phyloP scores from a whole-genome alignment of 2,797 vertebrate species.

The Liparis tanakae region DNA sequence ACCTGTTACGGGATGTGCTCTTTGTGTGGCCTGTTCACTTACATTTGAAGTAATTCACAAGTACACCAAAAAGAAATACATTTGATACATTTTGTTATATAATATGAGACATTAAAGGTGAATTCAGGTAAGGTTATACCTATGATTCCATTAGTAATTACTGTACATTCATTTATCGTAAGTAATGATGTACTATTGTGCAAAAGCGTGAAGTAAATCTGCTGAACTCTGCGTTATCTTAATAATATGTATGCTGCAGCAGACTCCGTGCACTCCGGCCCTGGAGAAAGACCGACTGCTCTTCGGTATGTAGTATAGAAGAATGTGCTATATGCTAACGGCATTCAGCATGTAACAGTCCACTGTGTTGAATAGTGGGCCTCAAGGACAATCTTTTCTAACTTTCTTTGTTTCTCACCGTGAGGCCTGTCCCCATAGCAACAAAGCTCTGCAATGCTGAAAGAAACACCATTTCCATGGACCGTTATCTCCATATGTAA shows the following conservation, averaged over 20 bases:
- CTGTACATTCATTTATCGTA: constrained; percentile 6
- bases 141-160: constrained; percentile 12
- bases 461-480: constrained; percentile 54
- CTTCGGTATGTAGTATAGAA: constrained; percentile 30
- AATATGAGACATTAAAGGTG: neutral
- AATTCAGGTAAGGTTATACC: neutral
- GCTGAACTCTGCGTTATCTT: constrained; percentile 40
- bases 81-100: neutral
- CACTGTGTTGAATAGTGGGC: constrained; percentile 49
- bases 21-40: neutral
- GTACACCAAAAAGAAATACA: neutral
- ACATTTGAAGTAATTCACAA: neutral
- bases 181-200: constrained; percentile 9
- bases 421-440: constrained; percentile 75
- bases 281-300: constrained; percentile 22
- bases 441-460: constrained; percentile 63
- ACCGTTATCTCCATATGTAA: constrained; percentile 36
- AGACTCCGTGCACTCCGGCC: constrained; percentile 41
- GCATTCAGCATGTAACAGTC: constrained; percentile 55
- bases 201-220: constrained; percentile 34
- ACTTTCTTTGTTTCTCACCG: constrained; percentile 53
- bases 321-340: constrained; percentile 29
- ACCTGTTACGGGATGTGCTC: constrained; percentile 15
- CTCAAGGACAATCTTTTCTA: constrained; percentile 75
- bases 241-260: constrained; percentile 54